These are phyloP conservation scores for Ephestia elutella DNA, from an alignment of 1,140 invertebrate species.

Conservation along the genomic window DNA sequence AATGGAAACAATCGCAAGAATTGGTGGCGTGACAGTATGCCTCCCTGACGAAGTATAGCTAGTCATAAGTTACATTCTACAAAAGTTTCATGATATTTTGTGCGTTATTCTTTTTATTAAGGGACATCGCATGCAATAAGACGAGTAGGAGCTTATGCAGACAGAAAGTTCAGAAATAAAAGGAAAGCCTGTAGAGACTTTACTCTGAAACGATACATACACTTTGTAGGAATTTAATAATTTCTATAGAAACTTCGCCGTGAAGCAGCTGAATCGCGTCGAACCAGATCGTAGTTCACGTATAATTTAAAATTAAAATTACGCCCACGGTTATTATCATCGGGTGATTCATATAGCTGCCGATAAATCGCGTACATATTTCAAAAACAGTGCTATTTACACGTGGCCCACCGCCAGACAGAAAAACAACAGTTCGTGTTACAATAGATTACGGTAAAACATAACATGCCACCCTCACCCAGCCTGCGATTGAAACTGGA, in stretches of 20 bases:
- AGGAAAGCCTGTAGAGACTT: no score
- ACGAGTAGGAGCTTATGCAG: no score
- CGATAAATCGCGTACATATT: background rate
- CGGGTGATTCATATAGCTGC: background rate
- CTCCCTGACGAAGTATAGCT: no score
- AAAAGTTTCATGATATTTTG: background rate
- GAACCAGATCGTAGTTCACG: background rate
- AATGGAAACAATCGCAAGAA: no score
- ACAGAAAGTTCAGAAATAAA: no score
- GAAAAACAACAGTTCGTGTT: constrained; percentile 2
- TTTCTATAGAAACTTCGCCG: no score
- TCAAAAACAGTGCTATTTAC: background rate
- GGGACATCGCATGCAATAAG: no score
- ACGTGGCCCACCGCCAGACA: background rate
- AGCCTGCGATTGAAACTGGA: background rate
- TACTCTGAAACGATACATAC: no score
- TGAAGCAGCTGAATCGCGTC: no score
- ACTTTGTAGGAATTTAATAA: no score
- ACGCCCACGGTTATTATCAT: constrained; percentile 1
- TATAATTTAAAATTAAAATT: background rate
- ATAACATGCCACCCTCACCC: background rate
- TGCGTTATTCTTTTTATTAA: background rate
- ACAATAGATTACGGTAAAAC: constrained; percentile 3
- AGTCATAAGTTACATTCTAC: no score
- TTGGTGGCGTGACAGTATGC: no score